Conservation (phyloP, 2,797 vertebrate genomes). For the Sebastes melanostomus region DNA sequence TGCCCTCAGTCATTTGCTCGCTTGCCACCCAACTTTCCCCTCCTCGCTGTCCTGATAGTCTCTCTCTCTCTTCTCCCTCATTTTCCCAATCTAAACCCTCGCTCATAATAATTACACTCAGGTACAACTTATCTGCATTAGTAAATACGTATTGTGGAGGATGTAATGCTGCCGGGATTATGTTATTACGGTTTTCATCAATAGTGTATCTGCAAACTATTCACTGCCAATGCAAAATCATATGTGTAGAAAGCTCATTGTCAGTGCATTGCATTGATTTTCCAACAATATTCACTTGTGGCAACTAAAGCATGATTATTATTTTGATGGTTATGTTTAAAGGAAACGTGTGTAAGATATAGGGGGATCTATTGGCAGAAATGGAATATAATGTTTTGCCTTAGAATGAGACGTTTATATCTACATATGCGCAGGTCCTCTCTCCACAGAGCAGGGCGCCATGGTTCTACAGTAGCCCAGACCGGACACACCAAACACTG, state of each 20-base stretch:
- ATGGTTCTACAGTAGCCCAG: no score
- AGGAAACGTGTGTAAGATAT: no score
- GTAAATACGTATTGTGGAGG: neutral
- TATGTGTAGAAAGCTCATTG: neutral
- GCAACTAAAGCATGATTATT: neutral
- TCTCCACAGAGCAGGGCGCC: no score
- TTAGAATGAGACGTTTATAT: no score
- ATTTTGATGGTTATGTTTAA: neutral
- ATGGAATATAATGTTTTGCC: no score
- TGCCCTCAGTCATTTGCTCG: conserved; percentile 60
- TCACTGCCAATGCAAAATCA: neutral
- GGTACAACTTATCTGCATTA: conserved; percentile 2
- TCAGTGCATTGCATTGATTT: neutral
- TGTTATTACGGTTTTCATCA: neutral
- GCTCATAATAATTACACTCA: neutral
- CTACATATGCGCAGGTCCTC: no score
- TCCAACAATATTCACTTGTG: neutral
- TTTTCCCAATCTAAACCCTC: neutral
- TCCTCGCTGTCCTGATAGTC: neutral
- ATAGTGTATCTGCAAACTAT: neutral
- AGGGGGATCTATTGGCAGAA: no score
- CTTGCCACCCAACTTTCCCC: conserved; percentile 33
- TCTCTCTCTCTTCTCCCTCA: neutral
- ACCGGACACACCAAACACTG: no score
- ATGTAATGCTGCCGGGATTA: neutral